Conservation (phyloP, 2,888 invertebrate genomes). For the Drosophila neotestacea region DNA sequence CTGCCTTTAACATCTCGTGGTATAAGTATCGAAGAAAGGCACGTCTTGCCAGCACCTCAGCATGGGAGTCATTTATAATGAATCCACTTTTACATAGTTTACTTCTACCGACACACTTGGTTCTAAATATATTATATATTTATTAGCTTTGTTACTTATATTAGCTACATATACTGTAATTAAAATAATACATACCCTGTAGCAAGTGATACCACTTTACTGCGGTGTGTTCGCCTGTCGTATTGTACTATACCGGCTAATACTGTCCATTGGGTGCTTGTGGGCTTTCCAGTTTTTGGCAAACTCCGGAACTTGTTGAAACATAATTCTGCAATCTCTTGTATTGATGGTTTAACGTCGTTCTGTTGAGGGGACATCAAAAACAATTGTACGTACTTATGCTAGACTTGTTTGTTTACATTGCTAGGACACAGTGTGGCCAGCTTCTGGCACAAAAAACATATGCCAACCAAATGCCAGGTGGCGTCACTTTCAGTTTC, state of each 20-base stretch:
- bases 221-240: constrained; percentile 80
- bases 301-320: constrained; percentile 87
- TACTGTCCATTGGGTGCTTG: constrained; percentile 92
- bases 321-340: constrained; percentile 87
- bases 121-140: constrained; percentile 87
- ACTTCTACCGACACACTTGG: constrained; percentile 93
- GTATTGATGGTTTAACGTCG: constrained; percentile 14
- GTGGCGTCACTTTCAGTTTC: no score
- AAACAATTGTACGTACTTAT: background rate
- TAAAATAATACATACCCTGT: constrained; percentile 38
- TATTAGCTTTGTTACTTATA: background rate
- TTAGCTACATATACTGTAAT: background rate
- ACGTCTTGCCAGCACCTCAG: constrained; percentile 94
- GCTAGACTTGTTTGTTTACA: no score
- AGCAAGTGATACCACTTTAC: constrained; percentile 90
- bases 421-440: background rate
- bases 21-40: constrained; percentile 92
- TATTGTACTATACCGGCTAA: constrained; percentile 90
- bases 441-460: background rate
- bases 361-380: constrained; percentile 24
- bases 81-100: constrained; percentile 89
- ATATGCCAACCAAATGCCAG: background rate
- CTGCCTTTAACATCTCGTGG: constrained; percentile 86
- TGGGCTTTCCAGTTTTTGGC: constrained; percentile 93
- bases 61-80: constrained; percentile 95